Evolutionary conservation across 2,888 invertebrate species (phyloP), one percentile per base, ranked within the genome.

Genomic region (Acleris emargana): DNA sequence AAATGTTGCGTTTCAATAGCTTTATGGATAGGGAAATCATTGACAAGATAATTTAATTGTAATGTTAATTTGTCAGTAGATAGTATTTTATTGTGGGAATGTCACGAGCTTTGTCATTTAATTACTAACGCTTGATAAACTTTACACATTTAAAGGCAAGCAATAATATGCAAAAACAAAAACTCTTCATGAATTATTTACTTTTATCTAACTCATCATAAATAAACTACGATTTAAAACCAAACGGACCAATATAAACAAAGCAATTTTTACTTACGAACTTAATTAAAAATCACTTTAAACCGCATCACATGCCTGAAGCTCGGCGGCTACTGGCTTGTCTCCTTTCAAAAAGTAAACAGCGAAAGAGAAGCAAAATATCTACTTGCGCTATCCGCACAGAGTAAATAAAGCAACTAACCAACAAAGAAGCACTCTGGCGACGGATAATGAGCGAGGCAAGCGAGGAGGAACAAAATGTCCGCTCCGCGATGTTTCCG

Each of bases 351-450:
- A 38, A 13, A 38, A 38, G 38, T 38, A 38, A 38, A 38, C 13
- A 38, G 9, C 13, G 13, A 38, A 38, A 38, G 38, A 38, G 28
- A 28, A 28, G 28, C 28, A 28, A 38, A 38, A 38, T 11, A 38
- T 38, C 38, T 13, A 38, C 38, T 38, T 38, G 38, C 13, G 38
- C 38, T 38, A 13, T 38, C 38, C 38, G 4, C 13, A 38, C 38
- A 38, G 38, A 83, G 85, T 88, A 89, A 90, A 91, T 91, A 89
- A 90, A 90, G 89, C 83, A 86, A 90, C 88, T 88, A 86, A 83
- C 81, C 83, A 83, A 86, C 84, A 87, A 84, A 86, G 84, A 83
- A 84, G 79, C 84, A 81, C 85, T 85, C 77, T 79, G 83, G 86
- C 82, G 86, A 80, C 81, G 87, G 88, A 90, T 91, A 92, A 91